phyloP scores from a whole-genome alignment of 2,888 invertebrate genomes.

The Baronia brevicornis region DNA sequence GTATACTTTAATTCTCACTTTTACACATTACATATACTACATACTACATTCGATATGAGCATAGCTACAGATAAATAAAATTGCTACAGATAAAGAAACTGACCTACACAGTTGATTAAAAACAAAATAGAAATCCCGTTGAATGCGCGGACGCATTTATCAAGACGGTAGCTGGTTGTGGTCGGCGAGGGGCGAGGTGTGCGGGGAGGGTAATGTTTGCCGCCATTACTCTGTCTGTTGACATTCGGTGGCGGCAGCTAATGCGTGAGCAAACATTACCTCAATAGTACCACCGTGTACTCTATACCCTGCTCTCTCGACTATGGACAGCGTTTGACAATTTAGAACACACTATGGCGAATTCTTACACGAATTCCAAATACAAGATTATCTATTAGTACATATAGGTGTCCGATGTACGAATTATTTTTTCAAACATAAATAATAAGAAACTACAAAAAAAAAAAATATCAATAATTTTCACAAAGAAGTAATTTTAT shows the following conservation, averaged over 20 bases:
- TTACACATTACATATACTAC: background rate
- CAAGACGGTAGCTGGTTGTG: constrained; percentile 32
- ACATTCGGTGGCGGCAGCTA: constrained; percentile 53
- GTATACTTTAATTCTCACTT: too few species aligned
- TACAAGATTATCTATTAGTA: too few species aligned
- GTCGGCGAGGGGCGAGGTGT: constrained; percentile 15
- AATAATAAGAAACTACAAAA: too few species aligned
- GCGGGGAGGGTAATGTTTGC: constrained; percentile 44
- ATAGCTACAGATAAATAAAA: background rate
- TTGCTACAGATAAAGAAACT: background rate
- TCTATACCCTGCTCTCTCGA: constrained; percentile 12
- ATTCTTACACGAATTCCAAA: too few species aligned
- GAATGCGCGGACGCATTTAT: constrained; percentile 8
- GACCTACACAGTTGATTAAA: constrained; percentile 1
- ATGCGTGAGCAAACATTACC: constrained; percentile 64
- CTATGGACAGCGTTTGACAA: constrained; percentile 5
- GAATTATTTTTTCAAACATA: too few species aligned
- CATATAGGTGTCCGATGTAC: too few species aligned
- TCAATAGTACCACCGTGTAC: constrained; percentile 12
- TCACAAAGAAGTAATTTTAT: too few species aligned
- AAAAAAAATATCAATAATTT: too few species aligned
- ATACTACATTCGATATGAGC: background rate
- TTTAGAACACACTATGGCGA: constrained; percentile 1
- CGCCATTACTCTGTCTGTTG: constrained; percentile 67
- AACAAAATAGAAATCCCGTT: background rate